Base-by-base conservation (phyloP, 2,797 vertebrate genomes). In the Xenentodon cancila region DNA sequence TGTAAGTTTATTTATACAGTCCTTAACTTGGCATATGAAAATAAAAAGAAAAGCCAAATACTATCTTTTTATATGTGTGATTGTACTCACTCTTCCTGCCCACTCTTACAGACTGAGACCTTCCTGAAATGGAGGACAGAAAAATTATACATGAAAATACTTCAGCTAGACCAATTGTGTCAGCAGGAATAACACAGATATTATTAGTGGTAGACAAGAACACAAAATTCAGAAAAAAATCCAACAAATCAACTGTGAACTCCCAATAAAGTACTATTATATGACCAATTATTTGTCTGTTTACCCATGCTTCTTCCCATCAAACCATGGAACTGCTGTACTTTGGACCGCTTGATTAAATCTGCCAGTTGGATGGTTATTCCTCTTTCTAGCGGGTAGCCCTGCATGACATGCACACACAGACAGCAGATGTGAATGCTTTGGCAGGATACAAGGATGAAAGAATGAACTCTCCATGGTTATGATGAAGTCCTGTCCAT, bases 281-380 rank as follows among this genome's bases (percentile, higher is more conserved):
- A 17, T 15, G 3, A 61, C 7, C 45, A 17, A 27, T 55, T 64
- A 11, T 50, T 18, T 40, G 47, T 18, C 18, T 3, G 3, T 63
- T 80, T 81, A 93, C 91, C 90, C 8, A 80, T 76, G 61, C 83
- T 92, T 77, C 94, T 90, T 53, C 93, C 94, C 94, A 95, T 95
- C 70, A 95, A 68, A 27, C 92, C 93, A 0, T 94, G 94, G 80
- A 95, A 95, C 79, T 93, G 92, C 62, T 92, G 90, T 0, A 83
- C 53, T 84, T 90, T 92, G 61, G 91, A 92, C 17, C 88, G 89
- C 72, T 94, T 95, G 62, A 90, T 78, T 45, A 94, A 79, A 54
- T 92, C 90, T 54, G 90, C 85, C 72, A 94, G 81, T 1, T 47
- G 83, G 25, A 91, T 64, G 27, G 59, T 73, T 9, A 89, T 20